Conservation (phyloP, 2,888 invertebrate species). For the Sturmia bella region DNA sequence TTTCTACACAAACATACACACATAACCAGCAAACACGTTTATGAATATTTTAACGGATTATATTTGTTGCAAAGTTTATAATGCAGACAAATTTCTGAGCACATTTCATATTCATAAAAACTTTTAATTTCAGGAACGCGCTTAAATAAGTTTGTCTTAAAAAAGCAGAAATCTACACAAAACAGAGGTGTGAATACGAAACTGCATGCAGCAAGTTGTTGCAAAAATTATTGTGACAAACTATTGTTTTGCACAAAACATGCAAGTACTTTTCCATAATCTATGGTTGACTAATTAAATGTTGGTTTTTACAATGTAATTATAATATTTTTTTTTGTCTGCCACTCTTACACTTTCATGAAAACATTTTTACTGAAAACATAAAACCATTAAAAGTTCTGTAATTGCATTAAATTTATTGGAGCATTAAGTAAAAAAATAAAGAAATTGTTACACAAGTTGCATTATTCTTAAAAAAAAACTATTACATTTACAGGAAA, state of each 20-base stretch:
- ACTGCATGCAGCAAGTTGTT: neutral
- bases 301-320: constrained; percentile 1
- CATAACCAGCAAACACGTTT: constrained; percentile 5
- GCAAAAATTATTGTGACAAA: constrained; percentile 2
- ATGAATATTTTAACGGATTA: neutral
- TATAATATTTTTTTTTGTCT: neutral
- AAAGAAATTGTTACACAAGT: constrained; percentile 12
- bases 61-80: neutral
- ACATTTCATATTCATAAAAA: constrained; percentile 7
- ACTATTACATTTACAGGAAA: neutral
- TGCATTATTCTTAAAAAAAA: neutral
- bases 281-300: constrained; percentile 56
- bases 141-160: constrained; percentile 20
- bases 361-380: neutral
- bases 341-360: constrained; percentile 14
- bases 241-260: neutral
- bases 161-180: neutral
- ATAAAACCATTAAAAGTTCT: constrained; percentile 46
- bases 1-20: neutral
- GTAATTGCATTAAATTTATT: constrained; percentile 54
- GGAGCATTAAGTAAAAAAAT: constrained; percentile 28
- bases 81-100: neutral
- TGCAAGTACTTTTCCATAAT: constrained; percentile 31
- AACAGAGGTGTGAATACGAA: neutral
- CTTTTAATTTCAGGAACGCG: constrained; percentile 23